phyloP scores from a whole-genome alignment of 2,888 invertebrate genomes.

The Agrotis ipsilon region DNA sequence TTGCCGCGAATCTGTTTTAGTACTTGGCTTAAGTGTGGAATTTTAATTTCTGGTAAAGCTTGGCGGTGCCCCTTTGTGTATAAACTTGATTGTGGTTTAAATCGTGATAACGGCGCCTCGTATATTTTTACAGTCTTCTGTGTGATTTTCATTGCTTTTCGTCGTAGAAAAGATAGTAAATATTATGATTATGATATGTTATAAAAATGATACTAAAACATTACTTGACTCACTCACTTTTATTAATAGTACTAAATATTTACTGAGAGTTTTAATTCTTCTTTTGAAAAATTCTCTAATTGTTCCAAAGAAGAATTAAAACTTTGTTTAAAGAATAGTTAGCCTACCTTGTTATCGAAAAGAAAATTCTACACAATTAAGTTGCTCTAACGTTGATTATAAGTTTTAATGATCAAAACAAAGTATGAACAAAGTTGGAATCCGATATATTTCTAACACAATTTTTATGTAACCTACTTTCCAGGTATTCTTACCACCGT shows the following conservation, averaged over 20 bases:
- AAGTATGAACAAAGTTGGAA: constrained; percentile 18
- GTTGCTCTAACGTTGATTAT: constrained; percentile 20
- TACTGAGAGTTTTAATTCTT: no score
- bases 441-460: constrained; percentile 25
- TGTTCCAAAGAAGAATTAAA: constrained; percentile 4
- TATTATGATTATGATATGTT: constrained; percentile 15
- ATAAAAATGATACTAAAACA: constrained; percentile 27
- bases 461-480: constrained; percentile 37
- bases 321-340: constrained; percentile 13
- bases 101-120: constrained; percentile 35
- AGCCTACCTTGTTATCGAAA: constrained; percentile 11
- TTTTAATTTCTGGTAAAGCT: constrained; percentile 70
- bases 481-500: constrained; percentile 20
- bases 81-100: constrained; percentile 41
- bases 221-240: no score
- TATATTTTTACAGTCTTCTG: constrained; percentile 28
- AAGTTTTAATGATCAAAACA: constrained; percentile 50
- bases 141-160: constrained; percentile 17
- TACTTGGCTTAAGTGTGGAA: constrained; percentile 67
- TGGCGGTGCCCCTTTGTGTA: constrained; percentile 28
- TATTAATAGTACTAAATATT: no score
- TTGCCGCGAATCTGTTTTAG: constrained; percentile 72
- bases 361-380: constrained; percentile 25
- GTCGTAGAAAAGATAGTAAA: constrained; percentile 17
- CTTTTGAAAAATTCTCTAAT: no score